Evolutionary conservation across 2,113 vertebrate species (phyloP).

Genomic region (Mesembrinibis cayennensis): DNA sequence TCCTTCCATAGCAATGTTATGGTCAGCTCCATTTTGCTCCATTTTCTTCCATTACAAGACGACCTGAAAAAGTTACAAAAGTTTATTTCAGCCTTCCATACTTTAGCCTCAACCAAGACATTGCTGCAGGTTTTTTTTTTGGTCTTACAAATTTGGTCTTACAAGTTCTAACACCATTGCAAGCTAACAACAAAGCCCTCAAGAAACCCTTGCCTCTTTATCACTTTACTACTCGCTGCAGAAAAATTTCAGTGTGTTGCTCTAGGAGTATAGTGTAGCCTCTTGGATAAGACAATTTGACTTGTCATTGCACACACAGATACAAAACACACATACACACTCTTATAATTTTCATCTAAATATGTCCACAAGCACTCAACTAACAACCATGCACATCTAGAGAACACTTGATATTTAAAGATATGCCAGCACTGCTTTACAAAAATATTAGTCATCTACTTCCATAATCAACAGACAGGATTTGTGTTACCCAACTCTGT

Average conservation of each 20-base stretch:
- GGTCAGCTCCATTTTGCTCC: constrained; percentile 60
- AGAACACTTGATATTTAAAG: background rate
- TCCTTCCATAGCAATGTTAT: constrained; percentile 37
- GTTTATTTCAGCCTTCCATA: background rate
- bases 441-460: background rate
- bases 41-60: constrained; percentile 64
- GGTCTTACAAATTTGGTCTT: background rate
- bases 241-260: background rate
- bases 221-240: background rate
- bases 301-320: background rate
- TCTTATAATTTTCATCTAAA: background rate
- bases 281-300: background rate
- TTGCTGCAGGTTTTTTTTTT: background rate
- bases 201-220: background rate
- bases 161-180: background rate
- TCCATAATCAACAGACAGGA: background rate
- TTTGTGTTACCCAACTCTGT: background rate
- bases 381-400: background rate
- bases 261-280: background rate
- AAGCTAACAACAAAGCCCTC: background rate
- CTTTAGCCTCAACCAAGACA: background rate
- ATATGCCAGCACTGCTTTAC: background rate
- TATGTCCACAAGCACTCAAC: background rate
- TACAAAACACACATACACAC: background rate
- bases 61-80: constrained; percentile 63